These are phyloP conservation scores for Pelvicachromis taeniatus DNA, from an alignment of 2,113 vertebrate species.

Conservation along the genomic window DNA sequence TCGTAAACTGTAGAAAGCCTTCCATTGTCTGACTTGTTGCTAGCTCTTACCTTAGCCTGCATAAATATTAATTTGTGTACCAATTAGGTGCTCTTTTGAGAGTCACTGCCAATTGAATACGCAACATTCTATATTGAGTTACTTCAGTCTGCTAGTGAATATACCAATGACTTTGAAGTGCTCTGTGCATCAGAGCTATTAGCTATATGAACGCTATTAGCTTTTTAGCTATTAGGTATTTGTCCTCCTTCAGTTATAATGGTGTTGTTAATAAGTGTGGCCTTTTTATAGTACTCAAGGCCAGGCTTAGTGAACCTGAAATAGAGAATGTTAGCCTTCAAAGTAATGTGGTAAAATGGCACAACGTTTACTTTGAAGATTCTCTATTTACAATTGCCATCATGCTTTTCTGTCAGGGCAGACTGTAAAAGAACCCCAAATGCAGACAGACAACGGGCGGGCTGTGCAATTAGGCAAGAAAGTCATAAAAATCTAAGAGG, in stretches of 20 bases:
- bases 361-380: not conserved
- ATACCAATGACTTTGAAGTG: not conserved
- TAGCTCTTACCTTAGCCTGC: not conserved
- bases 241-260: not conserved
- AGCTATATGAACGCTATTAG: not conserved
- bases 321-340: not conserved
- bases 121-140: not conserved
- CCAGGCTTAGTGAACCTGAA: not conserved
- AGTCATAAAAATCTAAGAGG: not conserved
- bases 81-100: not conserved
- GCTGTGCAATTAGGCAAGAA: not conserved
- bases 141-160: not conserved
- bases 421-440: not conserved
- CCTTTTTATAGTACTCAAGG: not conserved
- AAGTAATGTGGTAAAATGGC: not conserved
- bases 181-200: not conserved
- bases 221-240: not conserved
- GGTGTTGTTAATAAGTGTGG: not conserved
- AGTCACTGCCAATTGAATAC: not conserved
- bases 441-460: not conserved
- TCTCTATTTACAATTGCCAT: not conserved
- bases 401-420: not conserved
- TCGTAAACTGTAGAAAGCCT: not conserved
- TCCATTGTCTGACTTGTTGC: not conserved
- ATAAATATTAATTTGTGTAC: not conserved